These are phyloP conservation scores for Yasuhikotakia modesta DNA, from an alignment of 2,797 vertebrate species.

Conservation along the genomic window DNA sequence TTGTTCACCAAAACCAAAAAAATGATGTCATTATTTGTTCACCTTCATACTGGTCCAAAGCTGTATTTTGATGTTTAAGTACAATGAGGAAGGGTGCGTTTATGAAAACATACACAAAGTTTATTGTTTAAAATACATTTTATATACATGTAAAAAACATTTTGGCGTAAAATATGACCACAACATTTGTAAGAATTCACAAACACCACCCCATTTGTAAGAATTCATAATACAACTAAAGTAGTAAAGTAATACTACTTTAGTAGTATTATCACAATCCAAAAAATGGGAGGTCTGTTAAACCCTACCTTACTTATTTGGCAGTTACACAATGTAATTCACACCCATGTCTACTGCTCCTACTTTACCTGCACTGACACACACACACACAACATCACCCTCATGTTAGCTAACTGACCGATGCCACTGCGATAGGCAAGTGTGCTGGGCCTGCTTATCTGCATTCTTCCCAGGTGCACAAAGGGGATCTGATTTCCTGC, in stretches of 20 bases:
- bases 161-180: too few relatives aligned
- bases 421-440: constrained; percentile 17
- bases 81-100: too few relatives aligned
- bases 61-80: neutral
- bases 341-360: constrained; percentile 30
- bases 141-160: too few relatives aligned
- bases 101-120: too few relatives aligned
- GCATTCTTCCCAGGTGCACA: constrained; percentile 21
- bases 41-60: neutral
- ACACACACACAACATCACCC: neutral
- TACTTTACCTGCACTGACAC: neutral
- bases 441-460: neutral
- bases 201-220: too few relatives aligned
- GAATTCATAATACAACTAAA: too few relatives aligned
- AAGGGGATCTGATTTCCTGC: neutral
- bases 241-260: too few relatives aligned
- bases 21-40: neutral
- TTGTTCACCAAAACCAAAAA: neutral
- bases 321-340: constrained; percentile 7
- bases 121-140: too few relatives aligned
- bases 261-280: too few relatives aligned
- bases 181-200: too few relatives aligned
- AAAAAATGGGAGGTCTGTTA: neutral
- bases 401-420: constrained; percentile 14
- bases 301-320: neutral